Evolutionary conservation across 2,888 invertebrate species (phyloP).

Genomic region (Myathropa florea): DNA sequence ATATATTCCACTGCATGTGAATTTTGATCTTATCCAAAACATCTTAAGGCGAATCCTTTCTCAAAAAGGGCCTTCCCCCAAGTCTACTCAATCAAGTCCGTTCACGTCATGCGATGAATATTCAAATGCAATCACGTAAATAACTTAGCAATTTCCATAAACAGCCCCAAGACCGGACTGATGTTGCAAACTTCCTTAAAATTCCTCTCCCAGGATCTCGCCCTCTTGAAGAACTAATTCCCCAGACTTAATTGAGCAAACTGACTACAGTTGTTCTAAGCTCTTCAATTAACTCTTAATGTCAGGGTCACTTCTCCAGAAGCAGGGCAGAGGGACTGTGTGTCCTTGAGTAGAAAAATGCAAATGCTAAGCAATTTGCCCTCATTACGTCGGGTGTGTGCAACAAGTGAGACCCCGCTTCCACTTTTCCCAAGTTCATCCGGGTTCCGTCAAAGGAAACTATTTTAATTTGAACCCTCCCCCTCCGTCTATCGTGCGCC

Average conservation of each 20-base stretch:
- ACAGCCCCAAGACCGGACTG: not conserved
- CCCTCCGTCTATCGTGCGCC: not conserved
- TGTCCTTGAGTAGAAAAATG: constrained; percentile 45
- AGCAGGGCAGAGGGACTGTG: not conserved
- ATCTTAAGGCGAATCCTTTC: too few relatives aligned
- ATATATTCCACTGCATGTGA: too few relatives aligned
- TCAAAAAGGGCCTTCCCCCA: too few relatives aligned
- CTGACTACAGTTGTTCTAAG: constrained; percentile 40
- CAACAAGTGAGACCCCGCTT: constrained; percentile 48
- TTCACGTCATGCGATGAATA: not conserved
- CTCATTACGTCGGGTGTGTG: constrained; percentile 25
- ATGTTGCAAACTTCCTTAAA: not conserved
- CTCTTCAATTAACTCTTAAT: constrained; percentile 42
- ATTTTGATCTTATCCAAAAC: too few relatives aligned
- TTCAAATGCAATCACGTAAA: not conserved
- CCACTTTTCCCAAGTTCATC: constrained; percentile 4
- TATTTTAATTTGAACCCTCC: constrained; percentile 19
- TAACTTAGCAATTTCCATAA: not conserved
- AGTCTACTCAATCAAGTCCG: not conserved
- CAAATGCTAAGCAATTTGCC: constrained; percentile 58
- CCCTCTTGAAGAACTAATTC: not conserved
- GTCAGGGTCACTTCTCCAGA: not conserved
- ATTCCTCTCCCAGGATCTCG: not conserved
- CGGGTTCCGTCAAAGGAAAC: constrained; percentile 14
- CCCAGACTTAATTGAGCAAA: constrained; percentile 38